Evolutionary conservation across 2,113 vertebrate genomes (phyloP).

Genomic region (Anthoscopus minutus): DNA sequence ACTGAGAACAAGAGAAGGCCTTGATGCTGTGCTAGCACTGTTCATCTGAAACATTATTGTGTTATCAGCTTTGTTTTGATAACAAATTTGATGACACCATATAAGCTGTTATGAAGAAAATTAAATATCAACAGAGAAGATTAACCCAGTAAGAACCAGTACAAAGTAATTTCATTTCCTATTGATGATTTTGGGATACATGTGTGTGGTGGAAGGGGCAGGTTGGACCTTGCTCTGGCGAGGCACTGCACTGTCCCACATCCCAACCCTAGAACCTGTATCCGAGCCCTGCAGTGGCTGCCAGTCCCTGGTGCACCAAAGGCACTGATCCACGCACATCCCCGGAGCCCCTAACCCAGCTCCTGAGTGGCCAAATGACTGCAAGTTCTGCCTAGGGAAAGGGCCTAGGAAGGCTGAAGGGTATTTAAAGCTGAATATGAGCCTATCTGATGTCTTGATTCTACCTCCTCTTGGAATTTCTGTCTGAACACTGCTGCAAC

Average conservation of each 20-base stretch:
- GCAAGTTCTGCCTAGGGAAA: neutral
- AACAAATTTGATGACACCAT: neutral
- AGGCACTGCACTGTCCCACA: neutral
- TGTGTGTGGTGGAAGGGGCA: neutral
- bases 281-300: neutral
- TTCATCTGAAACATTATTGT: neutral
- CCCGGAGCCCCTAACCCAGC: neutral
- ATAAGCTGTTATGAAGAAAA: neutral
- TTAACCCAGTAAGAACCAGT: neutral
- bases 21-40: neutral
- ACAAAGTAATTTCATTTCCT: neutral
- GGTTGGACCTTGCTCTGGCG: fast-evolving
- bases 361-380: neutral
- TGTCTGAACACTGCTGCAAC: neutral
- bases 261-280: no score
- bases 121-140: neutral
- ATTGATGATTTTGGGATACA: neutral
- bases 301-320: neutral
- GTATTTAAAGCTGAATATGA: neutral
- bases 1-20: neutral
- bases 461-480: neutral
- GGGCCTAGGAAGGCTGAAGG: neutral
- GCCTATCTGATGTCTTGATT: neutral
- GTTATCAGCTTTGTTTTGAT: neutral
- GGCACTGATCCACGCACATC: neutral